Conservation (phyloP, 2,888 invertebrate genomes). For the Sphaerophoria rueppellii region DNA sequence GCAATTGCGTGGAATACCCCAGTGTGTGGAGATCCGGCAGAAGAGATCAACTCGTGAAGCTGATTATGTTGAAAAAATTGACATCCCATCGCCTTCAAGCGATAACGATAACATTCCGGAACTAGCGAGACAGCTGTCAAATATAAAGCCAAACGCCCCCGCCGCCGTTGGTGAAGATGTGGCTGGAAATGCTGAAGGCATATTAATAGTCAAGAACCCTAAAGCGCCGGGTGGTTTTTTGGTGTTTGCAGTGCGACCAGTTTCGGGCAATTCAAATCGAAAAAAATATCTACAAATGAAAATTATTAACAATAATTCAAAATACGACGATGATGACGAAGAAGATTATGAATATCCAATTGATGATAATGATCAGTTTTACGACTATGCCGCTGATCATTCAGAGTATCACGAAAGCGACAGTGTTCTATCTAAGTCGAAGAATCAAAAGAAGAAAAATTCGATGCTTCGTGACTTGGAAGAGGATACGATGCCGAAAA, state of each 20-base stretch:
- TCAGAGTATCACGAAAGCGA: not conserved
- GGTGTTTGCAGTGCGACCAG: constrained; percentile 55
- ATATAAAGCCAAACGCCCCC: not conserved
- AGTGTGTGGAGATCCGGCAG: constrained; percentile 11
- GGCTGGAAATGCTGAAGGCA: constrained; percentile 10
- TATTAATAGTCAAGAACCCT: constrained; percentile 42
- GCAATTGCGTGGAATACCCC: constrained; percentile 4
- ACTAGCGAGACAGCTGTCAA: not conserved
- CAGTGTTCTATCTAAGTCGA: not conserved
- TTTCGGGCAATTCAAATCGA: not conserved
- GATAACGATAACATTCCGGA: not conserved
- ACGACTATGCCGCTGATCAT: constrained; percentile 9
- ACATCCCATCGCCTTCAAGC: not conserved
- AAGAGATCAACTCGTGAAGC: constrained; percentile 4
- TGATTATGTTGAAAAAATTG: not conserved
- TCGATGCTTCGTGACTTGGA: not conserved
- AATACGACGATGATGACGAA: not conserved
- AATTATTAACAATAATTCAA: not conserved
- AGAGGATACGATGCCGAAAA: no score
- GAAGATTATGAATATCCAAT: not conserved
- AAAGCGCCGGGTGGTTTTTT: not conserved
- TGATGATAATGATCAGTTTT: not conserved
- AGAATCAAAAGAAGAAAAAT: constrained; percentile 29
- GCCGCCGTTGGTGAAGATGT: not conserved
- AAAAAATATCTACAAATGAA: constrained; percentile 14